These are phyloP conservation scores for Taeniopygia guttata DNA, from an alignment of 2,797 vertebrate species.

Conservation along the genomic window DNA sequence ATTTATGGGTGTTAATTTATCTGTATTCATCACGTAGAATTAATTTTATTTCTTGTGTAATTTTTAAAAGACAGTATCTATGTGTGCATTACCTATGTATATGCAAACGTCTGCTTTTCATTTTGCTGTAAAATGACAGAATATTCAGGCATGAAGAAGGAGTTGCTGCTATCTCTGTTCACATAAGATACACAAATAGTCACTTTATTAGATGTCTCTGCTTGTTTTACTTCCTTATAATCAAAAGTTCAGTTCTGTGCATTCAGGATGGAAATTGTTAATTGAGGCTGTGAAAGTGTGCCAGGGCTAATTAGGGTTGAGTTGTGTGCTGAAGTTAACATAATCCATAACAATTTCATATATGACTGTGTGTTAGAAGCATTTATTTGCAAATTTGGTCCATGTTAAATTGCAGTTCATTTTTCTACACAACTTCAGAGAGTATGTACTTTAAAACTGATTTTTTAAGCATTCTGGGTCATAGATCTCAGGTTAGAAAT, in stretches of 20 bases:
- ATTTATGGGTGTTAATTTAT: not conserved
- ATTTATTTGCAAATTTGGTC: not conserved
- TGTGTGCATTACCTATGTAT: rapidly evolving
- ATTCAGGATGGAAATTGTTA: not conserved
- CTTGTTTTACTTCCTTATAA: not conserved
- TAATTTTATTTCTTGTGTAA: not conserved
- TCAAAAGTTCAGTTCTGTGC: not conserved
- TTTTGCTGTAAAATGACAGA: not conserved
- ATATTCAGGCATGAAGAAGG: not conserved
- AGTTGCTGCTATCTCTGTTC: not conserved
- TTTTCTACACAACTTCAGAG: not conserved
- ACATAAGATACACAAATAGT: not conserved
- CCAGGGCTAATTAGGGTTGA: not conserved
- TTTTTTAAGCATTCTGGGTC: not conserved
- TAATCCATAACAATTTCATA: not conserved
- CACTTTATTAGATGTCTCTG: not conserved
- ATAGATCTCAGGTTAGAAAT: not conserved
- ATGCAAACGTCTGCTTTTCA: not conserved
- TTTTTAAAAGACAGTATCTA: rapidly evolving
- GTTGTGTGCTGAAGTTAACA: not conserved
- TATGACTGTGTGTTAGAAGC: not conserved
- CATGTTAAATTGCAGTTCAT: not conserved
- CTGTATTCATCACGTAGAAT: not conserved
- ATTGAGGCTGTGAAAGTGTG: not conserved
- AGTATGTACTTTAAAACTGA: not conserved